Conservation (phyloP, 2,888 invertebrate species). For the Eupithecia abbreviata region DNA sequence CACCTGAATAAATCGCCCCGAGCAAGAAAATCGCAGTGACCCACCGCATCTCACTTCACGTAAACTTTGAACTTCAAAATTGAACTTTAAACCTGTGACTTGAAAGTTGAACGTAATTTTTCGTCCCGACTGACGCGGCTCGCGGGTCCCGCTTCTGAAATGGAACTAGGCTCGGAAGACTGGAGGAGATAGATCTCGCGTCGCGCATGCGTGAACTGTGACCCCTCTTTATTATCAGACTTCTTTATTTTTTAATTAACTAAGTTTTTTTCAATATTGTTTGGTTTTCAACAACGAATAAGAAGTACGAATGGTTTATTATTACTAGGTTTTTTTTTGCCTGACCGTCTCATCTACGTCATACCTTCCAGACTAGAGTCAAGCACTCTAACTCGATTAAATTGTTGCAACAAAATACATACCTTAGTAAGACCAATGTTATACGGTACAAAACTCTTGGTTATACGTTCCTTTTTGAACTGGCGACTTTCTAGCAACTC, state of each 20-base stretch:
- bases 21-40: constrained; percentile 52
- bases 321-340: background rate
- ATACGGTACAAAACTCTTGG: too few relatives aligned
- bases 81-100: constrained; percentile 17
- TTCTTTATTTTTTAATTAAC: background rate
- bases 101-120: constrained; percentile 60
- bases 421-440: background rate
- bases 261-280: background rate
- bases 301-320: background rate
- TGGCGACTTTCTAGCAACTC: background rate
- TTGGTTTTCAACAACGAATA: background rate
- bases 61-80: constrained; percentile 27
- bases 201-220: constrained; percentile 35
- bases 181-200: constrained; percentile 12
- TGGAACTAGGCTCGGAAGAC: constrained; percentile 22
- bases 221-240: constrained; percentile 39
- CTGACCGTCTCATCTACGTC: background rate
- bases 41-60: constrained; percentile 64
- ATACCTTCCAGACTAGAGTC: background rate
- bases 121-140: constrained; percentile 42
- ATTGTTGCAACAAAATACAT: background rate
- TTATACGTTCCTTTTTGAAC: background rate
- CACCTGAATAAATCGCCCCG: constrained; percentile 64
- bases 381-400: background rate
- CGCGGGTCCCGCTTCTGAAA: constrained; percentile 18